Conservation (phyloP, 2,888 invertebrate species). For the Tipula unca region DNA sequence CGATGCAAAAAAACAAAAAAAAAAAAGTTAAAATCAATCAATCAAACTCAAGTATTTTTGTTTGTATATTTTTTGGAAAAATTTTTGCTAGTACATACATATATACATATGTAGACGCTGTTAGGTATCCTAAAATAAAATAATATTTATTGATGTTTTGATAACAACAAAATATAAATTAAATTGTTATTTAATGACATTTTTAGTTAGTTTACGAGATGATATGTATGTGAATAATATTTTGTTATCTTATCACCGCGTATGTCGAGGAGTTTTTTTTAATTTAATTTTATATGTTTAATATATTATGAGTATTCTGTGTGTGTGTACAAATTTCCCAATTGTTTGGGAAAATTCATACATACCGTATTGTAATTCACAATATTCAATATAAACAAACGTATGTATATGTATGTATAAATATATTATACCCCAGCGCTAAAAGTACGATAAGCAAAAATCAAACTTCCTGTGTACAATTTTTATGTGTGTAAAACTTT, state of each 20-base stretch:
- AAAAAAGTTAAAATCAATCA: not conserved
- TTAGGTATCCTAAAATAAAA: not conserved
- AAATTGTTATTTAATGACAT: not conserved
- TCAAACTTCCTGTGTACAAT: not conserved
- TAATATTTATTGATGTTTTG: not conserved
- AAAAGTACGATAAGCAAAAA: not conserved
- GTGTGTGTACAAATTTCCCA: not conserved
- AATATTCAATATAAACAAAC: not conserved
- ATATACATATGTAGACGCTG: not conserved
- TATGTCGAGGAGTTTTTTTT: not conserved
- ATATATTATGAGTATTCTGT: not conserved
- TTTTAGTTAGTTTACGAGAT: not conserved
- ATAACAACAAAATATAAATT: not conserved
- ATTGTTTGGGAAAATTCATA: not conserved
- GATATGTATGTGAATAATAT: not conserved
- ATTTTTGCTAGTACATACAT: not conserved
- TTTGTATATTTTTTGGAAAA: not conserved
- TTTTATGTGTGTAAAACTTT: not conserved
- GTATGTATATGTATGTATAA: not conserved
- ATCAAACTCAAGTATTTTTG: not conserved
- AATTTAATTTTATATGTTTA: not conserved
- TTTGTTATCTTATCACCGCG: not conserved
- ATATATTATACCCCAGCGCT: no score
- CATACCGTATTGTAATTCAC: not conserved
- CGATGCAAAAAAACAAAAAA: not conserved